phyloP scores from a whole-genome alignment of 2,113 vertebrate genomes.

The Syrmaticus mikado region DNA sequence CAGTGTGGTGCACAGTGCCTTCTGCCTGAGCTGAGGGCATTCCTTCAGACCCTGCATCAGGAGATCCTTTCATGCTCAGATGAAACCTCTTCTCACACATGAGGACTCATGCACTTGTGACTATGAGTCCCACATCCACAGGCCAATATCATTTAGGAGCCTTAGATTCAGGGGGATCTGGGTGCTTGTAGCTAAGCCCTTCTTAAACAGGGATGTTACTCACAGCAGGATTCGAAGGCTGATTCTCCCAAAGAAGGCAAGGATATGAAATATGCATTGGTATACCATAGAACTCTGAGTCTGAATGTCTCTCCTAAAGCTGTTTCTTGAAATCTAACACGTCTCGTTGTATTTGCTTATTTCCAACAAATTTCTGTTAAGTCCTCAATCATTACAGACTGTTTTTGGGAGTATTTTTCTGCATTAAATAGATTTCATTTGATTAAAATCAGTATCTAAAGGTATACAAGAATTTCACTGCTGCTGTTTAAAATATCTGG shows the following conservation, averaged over 20 bases:
- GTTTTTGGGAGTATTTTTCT: slow-evolving; percentile 20
- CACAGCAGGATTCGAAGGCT: background rate
- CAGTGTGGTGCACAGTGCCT: background rate
- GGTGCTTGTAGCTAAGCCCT: background rate
- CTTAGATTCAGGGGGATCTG: background rate
- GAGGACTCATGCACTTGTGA: background rate
- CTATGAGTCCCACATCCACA: background rate
- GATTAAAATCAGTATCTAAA: slow-evolving; percentile 30
- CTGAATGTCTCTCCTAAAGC: background rate
- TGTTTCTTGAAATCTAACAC: background rate
- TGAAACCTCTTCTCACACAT: background rate
- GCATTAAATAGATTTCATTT: background rate
- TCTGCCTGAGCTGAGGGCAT: background rate
- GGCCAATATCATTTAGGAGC: background rate
- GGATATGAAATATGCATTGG: background rate
- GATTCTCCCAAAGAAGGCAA: background rate
- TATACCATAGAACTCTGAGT: background rate
- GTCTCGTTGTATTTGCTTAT: background rate
- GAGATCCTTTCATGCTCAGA: background rate
- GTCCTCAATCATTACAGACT: background rate
- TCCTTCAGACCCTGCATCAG: background rate
- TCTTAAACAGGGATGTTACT: background rate
- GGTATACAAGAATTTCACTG: background rate
- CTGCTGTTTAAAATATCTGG: background rate
- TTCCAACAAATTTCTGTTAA: background rate